A percentile compares a stretch with the other conserved stretches of the same genome.
Evolutionary conservation across 2,797 vertebrate species (phyloP).

Genomic region (Picus viridis): DNA sequence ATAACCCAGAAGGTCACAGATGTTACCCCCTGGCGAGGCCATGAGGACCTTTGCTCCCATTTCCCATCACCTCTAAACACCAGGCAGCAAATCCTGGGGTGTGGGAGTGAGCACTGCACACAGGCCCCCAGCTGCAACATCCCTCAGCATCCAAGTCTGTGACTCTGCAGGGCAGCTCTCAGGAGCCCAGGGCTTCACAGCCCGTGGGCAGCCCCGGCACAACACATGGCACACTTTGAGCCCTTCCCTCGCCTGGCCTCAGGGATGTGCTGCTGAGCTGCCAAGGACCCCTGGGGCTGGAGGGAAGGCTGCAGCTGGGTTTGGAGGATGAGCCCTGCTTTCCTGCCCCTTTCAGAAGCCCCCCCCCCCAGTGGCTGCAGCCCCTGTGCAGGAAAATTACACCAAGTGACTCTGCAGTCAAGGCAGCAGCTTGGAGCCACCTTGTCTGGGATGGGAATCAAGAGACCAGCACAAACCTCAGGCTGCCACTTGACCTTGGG

Average conservation of each 20-base stretch:
- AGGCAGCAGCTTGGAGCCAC: neutral
- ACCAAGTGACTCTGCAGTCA: neutral
- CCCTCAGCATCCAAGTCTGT: neutral
- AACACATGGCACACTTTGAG: accelerated
- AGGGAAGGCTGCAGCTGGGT: neutral
- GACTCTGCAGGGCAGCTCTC: neutral
- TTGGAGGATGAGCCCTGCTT: neutral
- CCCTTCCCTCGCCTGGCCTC: neutral
- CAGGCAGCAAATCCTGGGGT: neutral
- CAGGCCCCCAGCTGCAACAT: neutral
- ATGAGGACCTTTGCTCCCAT: neutral
- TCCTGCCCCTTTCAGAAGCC: neutral
- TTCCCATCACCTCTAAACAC: neutral
- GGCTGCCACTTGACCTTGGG: neutral
- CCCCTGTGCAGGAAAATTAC: neutral
- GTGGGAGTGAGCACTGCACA: neutral
- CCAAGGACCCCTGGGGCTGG: neutral
- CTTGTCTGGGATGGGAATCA: neutral
- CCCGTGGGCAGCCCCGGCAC: neutral
- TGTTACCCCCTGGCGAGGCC: accelerated
- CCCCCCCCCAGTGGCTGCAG: neutral
- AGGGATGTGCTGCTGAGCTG: neutral
- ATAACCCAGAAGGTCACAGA: neutral
- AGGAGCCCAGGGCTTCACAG: neutral
- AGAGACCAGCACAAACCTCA: neutral